phyloP scores from a whole-genome alignment of 2,888 invertebrate genomes.

The Andrena bucephala region DNA sequence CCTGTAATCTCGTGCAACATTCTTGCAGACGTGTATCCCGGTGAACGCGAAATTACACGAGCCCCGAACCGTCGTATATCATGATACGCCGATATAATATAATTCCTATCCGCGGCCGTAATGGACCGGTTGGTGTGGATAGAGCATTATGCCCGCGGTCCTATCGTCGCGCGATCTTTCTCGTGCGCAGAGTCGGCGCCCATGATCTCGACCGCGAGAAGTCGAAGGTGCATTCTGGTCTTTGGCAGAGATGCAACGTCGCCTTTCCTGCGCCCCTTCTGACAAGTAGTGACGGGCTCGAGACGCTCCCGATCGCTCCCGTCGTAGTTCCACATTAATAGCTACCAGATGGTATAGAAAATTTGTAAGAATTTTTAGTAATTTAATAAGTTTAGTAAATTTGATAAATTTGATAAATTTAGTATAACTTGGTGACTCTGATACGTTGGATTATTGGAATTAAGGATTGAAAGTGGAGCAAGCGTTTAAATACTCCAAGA shows the following conservation, averaged over 20 bases:
- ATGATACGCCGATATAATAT: conserved; percentile 21
- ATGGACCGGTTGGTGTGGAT: conserved; percentile 25
- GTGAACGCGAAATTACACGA: conserved; percentile 22
- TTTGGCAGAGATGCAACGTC: conserved; percentile 54
- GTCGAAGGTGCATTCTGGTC: conserved; percentile 60
- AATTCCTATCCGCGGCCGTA: background rate
- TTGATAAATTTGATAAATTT: too few relatives aligned
- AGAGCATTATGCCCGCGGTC: conserved; percentile 24
- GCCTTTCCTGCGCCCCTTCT: background rate
- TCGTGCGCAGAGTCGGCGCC: conserved; percentile 22
- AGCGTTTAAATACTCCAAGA: too few relatives aligned
- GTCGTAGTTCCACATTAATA: background rate
- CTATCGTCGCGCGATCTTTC: conserved; percentile 44
- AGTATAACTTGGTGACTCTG: too few relatives aligned
- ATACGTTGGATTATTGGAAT: too few relatives aligned
- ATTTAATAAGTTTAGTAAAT: too few relatives aligned
- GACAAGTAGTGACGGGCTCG: conserved; percentile 3
- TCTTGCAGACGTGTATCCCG: background rate
- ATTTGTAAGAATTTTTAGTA: background rate
- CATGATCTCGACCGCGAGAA: conserved; percentile 54
- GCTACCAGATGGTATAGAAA: background rate
- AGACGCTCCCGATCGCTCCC: background rate
- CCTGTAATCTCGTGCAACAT: background rate
- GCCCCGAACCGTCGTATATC: conserved; percentile 12
- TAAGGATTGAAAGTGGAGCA: too few relatives aligned